phyloP scores from a whole-genome alignment of 2,113 vertebrate species.

The Urocynchramus pylzowi region DNA sequence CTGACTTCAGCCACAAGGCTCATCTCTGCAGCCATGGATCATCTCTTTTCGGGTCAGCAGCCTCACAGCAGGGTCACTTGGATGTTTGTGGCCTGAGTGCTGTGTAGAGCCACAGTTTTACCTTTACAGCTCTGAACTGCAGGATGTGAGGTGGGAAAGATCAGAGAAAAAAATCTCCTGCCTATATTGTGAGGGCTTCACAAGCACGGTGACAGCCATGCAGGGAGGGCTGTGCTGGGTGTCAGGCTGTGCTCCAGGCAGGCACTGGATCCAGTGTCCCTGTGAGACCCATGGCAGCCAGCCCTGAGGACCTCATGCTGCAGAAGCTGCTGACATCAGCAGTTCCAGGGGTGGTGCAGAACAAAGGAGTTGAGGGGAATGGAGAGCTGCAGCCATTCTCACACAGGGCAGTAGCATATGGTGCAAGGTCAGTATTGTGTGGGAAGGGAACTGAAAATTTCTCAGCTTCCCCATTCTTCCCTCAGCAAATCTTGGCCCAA shows the following conservation, averaged over 20 bases:
- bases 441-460: neutral
- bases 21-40: neutral
- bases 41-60: neutral
- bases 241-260: neutral
- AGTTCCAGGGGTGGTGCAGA: neutral
- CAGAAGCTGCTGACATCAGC: neutral
- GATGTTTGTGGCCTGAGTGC: neutral
- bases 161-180: neutral
- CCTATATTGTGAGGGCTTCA: neutral
- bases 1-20: neutral
- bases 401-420: fast-evolving
- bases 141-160: neutral
- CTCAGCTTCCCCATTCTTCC: neutral
- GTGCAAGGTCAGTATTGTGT: fast-evolving
- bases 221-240: neutral
- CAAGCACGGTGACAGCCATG: fast-evolving
- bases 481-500: neutral
- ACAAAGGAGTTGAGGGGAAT: neutral
- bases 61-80: neutral
- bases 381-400: neutral
- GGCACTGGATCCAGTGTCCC: neutral
- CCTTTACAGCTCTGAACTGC: neutral
- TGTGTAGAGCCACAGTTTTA: neutral
- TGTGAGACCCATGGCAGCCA: neutral
- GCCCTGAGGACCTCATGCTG: neutral